Evolutionary conservation across 2,888 invertebrate species (phyloP), one percentile per base, ranked within the genome.

Genomic region (Hecatera dysodea): DNA sequence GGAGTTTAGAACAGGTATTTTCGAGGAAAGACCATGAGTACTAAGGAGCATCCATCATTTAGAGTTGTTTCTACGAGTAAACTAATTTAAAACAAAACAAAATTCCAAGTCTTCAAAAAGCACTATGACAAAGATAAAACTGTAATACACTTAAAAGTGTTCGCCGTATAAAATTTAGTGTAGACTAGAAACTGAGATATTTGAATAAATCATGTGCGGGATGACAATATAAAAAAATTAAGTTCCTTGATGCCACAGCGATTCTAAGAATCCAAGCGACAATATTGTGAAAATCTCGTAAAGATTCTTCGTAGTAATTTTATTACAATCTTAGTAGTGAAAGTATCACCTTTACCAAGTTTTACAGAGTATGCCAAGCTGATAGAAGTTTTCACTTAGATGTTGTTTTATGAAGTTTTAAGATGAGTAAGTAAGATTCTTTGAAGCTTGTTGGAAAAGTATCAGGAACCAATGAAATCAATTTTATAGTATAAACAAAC

Each of bases 301-400:
- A 72, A 78, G 60, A 80, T 60, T 48, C 39, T 74, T 66, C 22
- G 33, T 39, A 44, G 57, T 72, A 46, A 74, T 78, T 68, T 75
- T 62, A 69, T 82, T 69, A 42, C 53, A 64, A 42, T 42, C 19
- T 36, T 55, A 27, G 19, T 33, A 33, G 17, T 27, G 46, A 59
- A 53, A 69, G 19, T 59, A 22, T 24, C 12, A 46, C 22, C 22
- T 52, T 52, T 27, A 64, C 17, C 19, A 29, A 52, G 50, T 65
- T 55, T 33, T 9, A 33, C 12, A 27, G 9, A 48, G 24, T 53
- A 33, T 12, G 50, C 15, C 9, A 36, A 46, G 27, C 0, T 52
- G 22, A 33, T 74, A 17, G 33, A 64, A 52, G 48, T 42, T 70
- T 70, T 74, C 17, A 42, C 19, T 74, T 33, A 44, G 24, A 33